Evolutionary conservation across 2,797 vertebrate genomes (phyloP), one percentile per base, ranked within the genome.

Genomic region (Adelosebastes latens): DNA sequence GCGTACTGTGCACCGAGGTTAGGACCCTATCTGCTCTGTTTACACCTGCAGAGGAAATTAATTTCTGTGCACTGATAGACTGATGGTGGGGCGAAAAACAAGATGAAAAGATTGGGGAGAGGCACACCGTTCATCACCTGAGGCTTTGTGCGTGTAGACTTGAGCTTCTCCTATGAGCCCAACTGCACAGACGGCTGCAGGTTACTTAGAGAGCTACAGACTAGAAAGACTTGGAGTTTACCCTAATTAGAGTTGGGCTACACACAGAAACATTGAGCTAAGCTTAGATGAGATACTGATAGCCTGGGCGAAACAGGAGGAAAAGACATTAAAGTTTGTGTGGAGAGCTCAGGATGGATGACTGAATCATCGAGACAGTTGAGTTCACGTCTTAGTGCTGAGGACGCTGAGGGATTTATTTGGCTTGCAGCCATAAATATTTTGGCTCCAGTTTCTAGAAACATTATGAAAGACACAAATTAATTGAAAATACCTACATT

Each of bases 1-100:
- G 29, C 3, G 6, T 16, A 8, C 5, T 27, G 14, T n/a, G 42
- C 46, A 60, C 10, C 2, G 16, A 80, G 60, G 39, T 82, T 80
- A 34, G 20, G 34, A 69, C 29, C 42, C 46, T 59, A 46, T 82
- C 55, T 72, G 29, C 79, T 85, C 58, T 53, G 70, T 83, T 82
- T 84, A 61, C 62, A 66, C 56, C 75, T n/a, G 61, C 58, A 74
- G 84, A 79, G 87, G 84, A 84, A 84, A 81, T 78, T 69, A 62
- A 85, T 82, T 80, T 82, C 14, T 58, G 27, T 71, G 42, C 77
- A 62, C 36, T 25, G 70, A 75, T 52, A 59, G 82, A 81, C 34
- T 52, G 65, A 69, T 31, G 13, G 29, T 34, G 36, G 46, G 20
- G 6, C 39, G 29, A 61, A 80, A 83, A 82, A 72, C 29, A 63